phyloP scores from a whole-genome alignment of 2,888 invertebrate genomes.

The Bellardia bayeri region DNA sequence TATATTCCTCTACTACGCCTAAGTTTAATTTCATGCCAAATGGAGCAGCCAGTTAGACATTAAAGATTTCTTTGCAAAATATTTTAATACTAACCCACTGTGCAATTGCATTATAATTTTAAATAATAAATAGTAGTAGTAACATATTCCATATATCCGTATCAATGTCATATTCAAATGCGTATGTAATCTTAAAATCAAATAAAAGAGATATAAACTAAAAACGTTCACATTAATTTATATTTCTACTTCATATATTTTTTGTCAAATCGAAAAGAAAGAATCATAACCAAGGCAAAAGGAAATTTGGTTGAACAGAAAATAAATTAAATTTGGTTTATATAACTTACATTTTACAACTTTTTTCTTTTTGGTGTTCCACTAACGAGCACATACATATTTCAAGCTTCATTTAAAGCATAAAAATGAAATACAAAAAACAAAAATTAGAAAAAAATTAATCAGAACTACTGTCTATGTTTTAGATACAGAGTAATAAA shows the following conservation, averaged over 20 bases:
- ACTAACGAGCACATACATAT: constrained; percentile 7
- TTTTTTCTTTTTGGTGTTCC: not conserved
- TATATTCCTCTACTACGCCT: too few species aligned
- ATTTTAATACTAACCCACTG: too few species aligned
- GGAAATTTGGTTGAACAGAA: not conserved
- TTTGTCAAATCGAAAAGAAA: constrained; percentile 1
- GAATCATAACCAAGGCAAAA: not conserved
- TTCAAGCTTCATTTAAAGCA: constrained; percentile 13
- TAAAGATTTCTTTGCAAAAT: too few species aligned
- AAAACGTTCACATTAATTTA: not conserved
- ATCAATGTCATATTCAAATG: not conserved
- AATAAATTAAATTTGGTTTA: constrained; percentile 15
- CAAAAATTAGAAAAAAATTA: not conserved
- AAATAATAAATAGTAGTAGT: too few species aligned
- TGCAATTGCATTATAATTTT: too few species aligned
- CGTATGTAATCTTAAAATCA: not conserved
- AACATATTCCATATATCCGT: too few species aligned
- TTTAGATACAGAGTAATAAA: constrained; percentile 1
- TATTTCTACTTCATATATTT: constrained; percentile 8
- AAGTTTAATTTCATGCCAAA: too few species aligned
- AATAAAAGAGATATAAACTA: not conserved
- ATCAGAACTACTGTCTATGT: constrained; percentile 7
- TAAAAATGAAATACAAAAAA: not conserved
- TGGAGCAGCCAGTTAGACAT: too few species aligned
- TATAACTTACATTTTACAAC: not conserved